phyloP scores from a whole-genome alignment of 2,797 vertebrate species.

The Parauchenoglanis punctatus region DNA sequence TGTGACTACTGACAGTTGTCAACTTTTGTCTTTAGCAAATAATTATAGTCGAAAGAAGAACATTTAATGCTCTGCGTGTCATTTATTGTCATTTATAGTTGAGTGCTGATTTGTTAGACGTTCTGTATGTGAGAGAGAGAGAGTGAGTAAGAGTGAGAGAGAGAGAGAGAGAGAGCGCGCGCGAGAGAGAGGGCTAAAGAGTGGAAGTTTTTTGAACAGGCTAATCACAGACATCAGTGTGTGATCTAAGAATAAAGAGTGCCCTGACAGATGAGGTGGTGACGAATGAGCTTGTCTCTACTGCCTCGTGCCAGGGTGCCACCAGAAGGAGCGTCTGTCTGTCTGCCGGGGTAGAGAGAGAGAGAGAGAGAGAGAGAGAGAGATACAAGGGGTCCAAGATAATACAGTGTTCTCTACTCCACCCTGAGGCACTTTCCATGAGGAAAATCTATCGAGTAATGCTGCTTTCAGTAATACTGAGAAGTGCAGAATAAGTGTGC shows the following conservation, averaged over 20 bases:
- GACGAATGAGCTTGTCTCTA: slow-evolving; percentile 73
- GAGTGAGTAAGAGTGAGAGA: background rate
- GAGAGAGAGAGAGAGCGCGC: slow-evolving; percentile 37
- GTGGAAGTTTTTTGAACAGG: slow-evolving; percentile 59
- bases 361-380: slow-evolving; percentile 37
- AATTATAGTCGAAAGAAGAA: slow-evolving; percentile 61
- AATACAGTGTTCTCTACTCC: slow-evolving; percentile 50
- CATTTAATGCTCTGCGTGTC: slow-evolving; percentile 61
- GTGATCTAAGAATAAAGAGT: slow-evolving; percentile 78
- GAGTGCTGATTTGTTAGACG: slow-evolving; percentile 58
- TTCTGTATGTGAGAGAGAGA: slow-evolving; percentile 40
- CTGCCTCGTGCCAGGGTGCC: slow-evolving; percentile 76
- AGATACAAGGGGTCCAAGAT: slow-evolving; percentile 42
- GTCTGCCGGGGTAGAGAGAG: slow-evolving; percentile 68
- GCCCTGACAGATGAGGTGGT: slow-evolving; percentile 73
- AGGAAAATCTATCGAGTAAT: slow-evolving; percentile 52
- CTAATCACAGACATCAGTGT: slow-evolving; percentile 72
- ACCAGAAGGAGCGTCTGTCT: slow-evolving; percentile 78
- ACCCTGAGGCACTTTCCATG: slow-evolving; percentile 53
- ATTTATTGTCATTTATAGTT: slow-evolving; percentile 62
- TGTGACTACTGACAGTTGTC: slow-evolving; percentile 61
- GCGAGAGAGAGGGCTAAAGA: slow-evolving; percentile 54
- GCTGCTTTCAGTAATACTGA: slow-evolving; percentile 41
- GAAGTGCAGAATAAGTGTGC: slow-evolving; percentile 45
- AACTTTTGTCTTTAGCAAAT: slow-evolving; percentile 63